Percentiles rank a stretch among this genome's conserved stretches.
phyloP scores from a whole-genome alignment of 2,888 invertebrate genomes.

The Oxyscelio sp. region DNA sequence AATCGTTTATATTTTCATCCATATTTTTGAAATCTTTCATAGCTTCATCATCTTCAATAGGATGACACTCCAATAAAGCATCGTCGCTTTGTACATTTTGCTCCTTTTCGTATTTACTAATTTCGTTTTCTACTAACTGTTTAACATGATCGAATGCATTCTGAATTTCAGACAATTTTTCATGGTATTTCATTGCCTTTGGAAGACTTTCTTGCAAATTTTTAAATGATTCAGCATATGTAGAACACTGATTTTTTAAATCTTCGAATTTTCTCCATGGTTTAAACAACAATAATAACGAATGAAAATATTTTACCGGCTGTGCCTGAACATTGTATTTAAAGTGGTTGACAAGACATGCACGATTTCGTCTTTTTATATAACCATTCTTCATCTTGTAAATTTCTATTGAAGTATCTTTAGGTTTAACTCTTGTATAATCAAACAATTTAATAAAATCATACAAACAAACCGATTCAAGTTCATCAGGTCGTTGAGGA shows the following conservation, averaged over 20 bases:
- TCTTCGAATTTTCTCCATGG: constrained; percentile 60
- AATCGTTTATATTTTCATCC: constrained; percentile 19
- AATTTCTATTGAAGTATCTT: neutral
- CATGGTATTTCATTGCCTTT: constrained; percentile 46
- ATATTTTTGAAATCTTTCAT: constrained; percentile 69
- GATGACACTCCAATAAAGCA: constrained; percentile 50
- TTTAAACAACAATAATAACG: constrained; percentile 63
- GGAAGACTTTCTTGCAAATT: constrained; percentile 25
- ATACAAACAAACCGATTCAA: constrained; percentile 64
- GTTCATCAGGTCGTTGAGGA: constrained; percentile 76
- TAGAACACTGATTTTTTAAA: constrained; percentile 58
- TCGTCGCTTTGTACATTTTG: constrained; percentile 29
- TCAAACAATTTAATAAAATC: constrained; percentile 68
- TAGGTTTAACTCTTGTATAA: constrained; percentile 26
- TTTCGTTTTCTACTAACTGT: neutral
- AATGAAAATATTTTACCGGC: constrained; percentile 55
- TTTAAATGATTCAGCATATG: constrained; percentile 37
- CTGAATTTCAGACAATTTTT: constrained; percentile 44
- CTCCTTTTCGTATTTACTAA: constrained; percentile 22
- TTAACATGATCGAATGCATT: neutral
- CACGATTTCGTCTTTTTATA: constrained; percentile 60
- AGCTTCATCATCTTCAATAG: constrained; percentile 37
- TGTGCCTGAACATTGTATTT: constrained; percentile 44
- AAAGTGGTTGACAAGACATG: constrained; percentile 80
- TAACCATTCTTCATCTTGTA: neutral